Base-by-base conservation (phyloP, 2,888 invertebrate species). In the Clusia tigrina region DNA sequence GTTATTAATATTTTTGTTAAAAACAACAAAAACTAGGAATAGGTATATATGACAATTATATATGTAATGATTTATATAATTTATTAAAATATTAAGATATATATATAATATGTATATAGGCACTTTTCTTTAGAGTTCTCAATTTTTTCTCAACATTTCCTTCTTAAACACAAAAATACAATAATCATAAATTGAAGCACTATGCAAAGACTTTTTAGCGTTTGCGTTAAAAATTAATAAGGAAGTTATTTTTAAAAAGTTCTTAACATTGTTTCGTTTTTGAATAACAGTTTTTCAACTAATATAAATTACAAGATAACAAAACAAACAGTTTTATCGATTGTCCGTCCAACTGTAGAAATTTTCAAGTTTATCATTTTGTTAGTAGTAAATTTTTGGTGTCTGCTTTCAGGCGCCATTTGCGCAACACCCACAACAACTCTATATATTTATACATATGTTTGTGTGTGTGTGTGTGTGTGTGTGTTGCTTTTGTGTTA, bases 101-200 rank as follows among this genome's bases (percentile, higher is more conserved):
- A 48, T 64, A 62, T 60, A n/a, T 18, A 23, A 32, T 60, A 23
- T 57, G 48, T 58, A 48, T 59, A 51, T 62, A 61, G 56, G 63
- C 60, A 67, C 65, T 64, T 66, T 66, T 65, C 63, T 64, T 58
- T 57, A 66, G 66, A 67, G 69, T 64, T 57, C n/a, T n/a, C 24
- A 51, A 22, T 63, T 65, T 61, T 20, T 42, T 6, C 42, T 42
- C 42, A 42, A 42, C n/a, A 17, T 42, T 17, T 6, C n/a, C 42
- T 5, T 10, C n/a, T 42, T n/a, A 32, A 32, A 32, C 6, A 32
- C 6, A 32, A 32, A 32, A 32, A 32, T 32, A 9, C 6, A 32
- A 9, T 32, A 9, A 32, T 9, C 12, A 9, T 32, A 12, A 9
- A 32, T 42, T n/a, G 42, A 42, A 42, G 42, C 42, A 42, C 3